A percentile compares a stretch with the other conserved stretches of the same genome.
Conservation (phyloP, 2,797 vertebrate genomes). For the Darevskia mixta region DNA sequence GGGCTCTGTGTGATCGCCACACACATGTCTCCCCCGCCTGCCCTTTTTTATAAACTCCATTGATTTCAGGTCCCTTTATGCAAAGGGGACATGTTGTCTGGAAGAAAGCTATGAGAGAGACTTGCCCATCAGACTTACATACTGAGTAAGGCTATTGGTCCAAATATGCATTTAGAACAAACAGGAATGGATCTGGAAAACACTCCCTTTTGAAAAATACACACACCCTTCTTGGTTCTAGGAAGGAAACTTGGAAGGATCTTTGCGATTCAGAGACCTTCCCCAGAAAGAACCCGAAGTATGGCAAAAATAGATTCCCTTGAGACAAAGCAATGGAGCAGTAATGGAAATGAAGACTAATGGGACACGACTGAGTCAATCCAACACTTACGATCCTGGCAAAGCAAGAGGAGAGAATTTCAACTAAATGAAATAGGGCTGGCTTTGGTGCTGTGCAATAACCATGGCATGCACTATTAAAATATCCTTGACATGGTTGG, state of each 20-base stretch:
- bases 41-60: too few relatives aligned
- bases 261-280: neutral
- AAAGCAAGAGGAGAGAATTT: conserved; percentile 47
- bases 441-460: conserved; percentile 35
- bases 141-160: neutral
- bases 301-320: conserved; percentile 13
- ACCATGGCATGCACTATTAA: conserved; percentile 37
- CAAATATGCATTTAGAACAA: neutral
- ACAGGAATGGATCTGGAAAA: neutral
- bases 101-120: neutral
- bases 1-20: too few relatives aligned
- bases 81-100: neutral
- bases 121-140: neutral
- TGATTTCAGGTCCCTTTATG: neutral
- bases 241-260: neutral
- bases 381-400: conserved; percentile 29
- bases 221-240: conserved; percentile 1
- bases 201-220: neutral
- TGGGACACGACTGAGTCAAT: conserved; percentile 11
- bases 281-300: neutral
- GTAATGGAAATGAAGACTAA: conserved; percentile 4
- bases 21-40: too few relatives aligned
- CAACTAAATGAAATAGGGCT: conserved; percentile 33
- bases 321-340: conserved; percentile 10
- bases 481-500: neutral